Percentiles rank a stretch among this genome's conserved stretches.
phyloP scores from a whole-genome alignment of 92 coral and sea anemone species.

The Parazoanthus atlanticus region DNA sequence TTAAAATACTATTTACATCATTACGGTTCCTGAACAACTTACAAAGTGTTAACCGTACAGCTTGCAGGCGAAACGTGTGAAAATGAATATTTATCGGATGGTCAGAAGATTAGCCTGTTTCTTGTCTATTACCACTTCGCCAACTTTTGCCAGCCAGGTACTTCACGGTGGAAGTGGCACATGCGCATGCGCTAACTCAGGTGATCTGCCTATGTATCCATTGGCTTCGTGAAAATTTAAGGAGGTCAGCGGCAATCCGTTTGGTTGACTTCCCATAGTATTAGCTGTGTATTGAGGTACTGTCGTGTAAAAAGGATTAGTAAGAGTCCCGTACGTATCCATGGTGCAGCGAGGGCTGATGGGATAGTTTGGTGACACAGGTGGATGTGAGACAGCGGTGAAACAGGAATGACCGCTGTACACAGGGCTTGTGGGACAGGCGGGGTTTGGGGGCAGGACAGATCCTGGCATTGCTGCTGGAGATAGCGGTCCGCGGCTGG shows the following conservation, averaged over 20 bases:
- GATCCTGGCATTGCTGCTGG: constrained; percentile 48
- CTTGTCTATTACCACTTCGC: too few relatives aligned
- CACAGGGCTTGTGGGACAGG: constrained; percentile 59
- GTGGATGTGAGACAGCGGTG: constrained; percentile 65
- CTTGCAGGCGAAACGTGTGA: background rate
- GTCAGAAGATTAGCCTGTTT: background rate
- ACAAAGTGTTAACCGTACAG: background rate
- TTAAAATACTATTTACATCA: background rate
- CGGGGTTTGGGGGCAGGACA: constrained; percentile 44
- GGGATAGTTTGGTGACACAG: constrained; percentile 75
- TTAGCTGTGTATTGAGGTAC: constrained; percentile 67
- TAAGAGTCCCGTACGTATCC: constrained; percentile 74
- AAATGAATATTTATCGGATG: background rate
- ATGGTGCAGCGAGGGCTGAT: constrained; percentile 76
- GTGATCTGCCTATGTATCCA: constrained; percentile 50
- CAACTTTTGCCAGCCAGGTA: background rate
- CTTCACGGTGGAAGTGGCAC: constrained; percentile 59
- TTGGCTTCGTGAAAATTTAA: constrained; percentile 50
- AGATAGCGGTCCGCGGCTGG: constrained; percentile 13
- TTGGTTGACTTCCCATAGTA: constrained; percentile 62
- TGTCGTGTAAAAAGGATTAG: constrained; percentile 63
- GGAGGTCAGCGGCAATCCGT: constrained; percentile 54
- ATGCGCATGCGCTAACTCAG: constrained; percentile 56
- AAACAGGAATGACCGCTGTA: constrained; percentile 71
- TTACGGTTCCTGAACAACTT: background rate